A percentile compares a stretch with the other conserved stretches of the same genome.
phyloP scores from a whole-genome alignment of 2,888 invertebrate species.

The Hypolimnas misippus region DNA sequence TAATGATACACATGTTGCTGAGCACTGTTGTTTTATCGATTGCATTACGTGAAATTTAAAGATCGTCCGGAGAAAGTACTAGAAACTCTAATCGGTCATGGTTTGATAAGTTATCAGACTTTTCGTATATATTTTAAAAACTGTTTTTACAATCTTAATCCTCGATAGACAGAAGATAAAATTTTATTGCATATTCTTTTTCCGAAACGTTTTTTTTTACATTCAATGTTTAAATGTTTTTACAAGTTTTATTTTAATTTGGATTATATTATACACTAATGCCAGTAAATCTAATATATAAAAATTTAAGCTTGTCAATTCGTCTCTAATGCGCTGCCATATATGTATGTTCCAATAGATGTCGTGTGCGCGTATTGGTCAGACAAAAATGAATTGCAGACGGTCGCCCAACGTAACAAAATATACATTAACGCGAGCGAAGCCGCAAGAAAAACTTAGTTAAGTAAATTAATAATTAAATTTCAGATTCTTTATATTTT shows the following conservation, averaged over 20 bases:
- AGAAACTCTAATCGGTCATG: slow-evolving; percentile 27
- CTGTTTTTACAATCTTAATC: slow-evolving; percentile 7
- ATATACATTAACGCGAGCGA: too few species aligned
- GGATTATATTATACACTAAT: too few species aligned
- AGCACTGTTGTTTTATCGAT: slow-evolving; percentile 40
- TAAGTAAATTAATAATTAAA: background rate
- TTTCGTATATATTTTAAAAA: slow-evolving; percentile 6
- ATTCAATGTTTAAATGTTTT: background rate
- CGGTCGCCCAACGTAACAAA: too few species aligned
- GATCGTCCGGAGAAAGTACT: slow-evolving; percentile 30
- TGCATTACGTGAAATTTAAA: slow-evolving; percentile 23
- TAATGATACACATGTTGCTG: slow-evolving; percentile 47
- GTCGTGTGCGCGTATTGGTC: too few species aligned
- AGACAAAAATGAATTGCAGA: too few species aligned
- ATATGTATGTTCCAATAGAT: too few species aligned
- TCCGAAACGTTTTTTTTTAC: background rate
- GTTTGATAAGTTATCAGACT: slow-evolving; percentile 19
- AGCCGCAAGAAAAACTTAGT: too few species aligned
- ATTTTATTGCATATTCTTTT: background rate
- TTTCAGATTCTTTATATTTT: background rate
- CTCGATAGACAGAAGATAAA: background rate
- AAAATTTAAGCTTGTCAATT: too few species aligned
- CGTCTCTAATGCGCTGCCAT: too few species aligned
- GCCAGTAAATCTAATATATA: too few species aligned
- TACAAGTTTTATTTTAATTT: background rate